Evolutionary conservation across 1,140 invertebrate genomes (phyloP).

Genomic region (Chymomyza costata): DNA sequence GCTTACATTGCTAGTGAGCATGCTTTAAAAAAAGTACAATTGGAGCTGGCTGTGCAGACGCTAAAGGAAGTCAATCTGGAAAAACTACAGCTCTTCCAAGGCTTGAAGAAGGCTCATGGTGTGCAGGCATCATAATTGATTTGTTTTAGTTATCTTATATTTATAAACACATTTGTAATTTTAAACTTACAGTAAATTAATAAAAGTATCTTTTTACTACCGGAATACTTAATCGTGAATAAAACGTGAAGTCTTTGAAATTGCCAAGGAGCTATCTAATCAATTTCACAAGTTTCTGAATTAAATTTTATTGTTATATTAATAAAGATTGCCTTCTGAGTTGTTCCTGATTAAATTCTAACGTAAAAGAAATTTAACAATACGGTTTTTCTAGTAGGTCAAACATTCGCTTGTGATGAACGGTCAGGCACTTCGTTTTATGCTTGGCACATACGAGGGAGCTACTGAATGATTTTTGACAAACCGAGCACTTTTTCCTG

Average conservation of each 20-base stretch:
- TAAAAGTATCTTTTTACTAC: not conserved
- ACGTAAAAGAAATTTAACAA: too few species aligned
- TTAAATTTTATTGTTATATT: not conserved
- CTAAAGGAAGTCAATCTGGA: conserved; percentile 80
- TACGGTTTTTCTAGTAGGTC: not conserved
- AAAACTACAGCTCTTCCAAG: conserved; percentile 77
- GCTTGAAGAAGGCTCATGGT: conserved; percentile 81
- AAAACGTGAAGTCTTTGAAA: not conserved
- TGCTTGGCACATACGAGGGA: conserved; percentile 10
- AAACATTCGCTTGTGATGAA: conserved; percentile 3
- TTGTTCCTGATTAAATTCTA: too few species aligned
- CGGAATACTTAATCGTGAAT: not conserved
- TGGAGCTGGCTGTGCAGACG: conserved; percentile 81
- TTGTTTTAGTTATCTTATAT: conserved; percentile 11
- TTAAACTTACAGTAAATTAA: not conserved
- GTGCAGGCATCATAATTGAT: conserved; percentile 39
- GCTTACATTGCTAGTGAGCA: conserved; percentile 79
- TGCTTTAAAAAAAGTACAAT: conserved; percentile 78
- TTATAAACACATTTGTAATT: not conserved
- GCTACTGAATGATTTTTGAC: conserved; percentile 22
- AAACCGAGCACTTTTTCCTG: conserved; percentile 35
- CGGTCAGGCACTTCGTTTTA: conserved; percentile 20
- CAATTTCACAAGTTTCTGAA: not conserved
- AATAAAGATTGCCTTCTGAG: too few species aligned
- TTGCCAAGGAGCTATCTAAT: not conserved